phyloP scores from a whole-genome alignment of 2,888 invertebrate species.

The Lycophotia porphyrea region DNA sequence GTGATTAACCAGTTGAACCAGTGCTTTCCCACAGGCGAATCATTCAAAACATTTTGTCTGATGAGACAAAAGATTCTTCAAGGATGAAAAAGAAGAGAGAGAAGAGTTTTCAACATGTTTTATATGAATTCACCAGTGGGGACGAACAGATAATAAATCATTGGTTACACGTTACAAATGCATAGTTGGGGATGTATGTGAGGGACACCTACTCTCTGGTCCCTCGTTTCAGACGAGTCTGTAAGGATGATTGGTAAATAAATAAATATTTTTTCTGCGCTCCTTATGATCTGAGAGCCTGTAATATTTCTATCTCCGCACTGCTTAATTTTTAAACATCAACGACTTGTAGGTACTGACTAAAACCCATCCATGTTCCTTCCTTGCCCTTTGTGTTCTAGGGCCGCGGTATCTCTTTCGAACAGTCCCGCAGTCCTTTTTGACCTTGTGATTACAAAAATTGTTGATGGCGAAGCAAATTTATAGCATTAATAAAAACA shows the following conservation, averaged over 20 bases:
- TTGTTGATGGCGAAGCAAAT: background rate
- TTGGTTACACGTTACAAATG: background rate
- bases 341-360: too few relatives aligned
- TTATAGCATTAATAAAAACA: background rate
- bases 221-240: too few relatives aligned
- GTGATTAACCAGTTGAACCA: background rate
- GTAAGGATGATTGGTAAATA: too few relatives aligned
- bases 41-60: background rate
- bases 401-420: too few relatives aligned
- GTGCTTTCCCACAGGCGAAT: background rate
- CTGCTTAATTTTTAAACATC: background rate
- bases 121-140: background rate
- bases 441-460: background rate
- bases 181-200: background rate
- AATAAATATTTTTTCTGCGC: too few relatives aligned
- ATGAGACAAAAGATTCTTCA: background rate
- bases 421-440: too few relatives aligned
- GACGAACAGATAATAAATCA: background rate
- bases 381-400: too few relatives aligned
- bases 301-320: background rate
- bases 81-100: background rate
- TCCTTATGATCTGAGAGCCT: background rate
- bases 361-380: too few relatives aligned
- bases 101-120: background rate
- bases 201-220: constrained; percentile 9